Evolutionary conservation across 2,113 vertebrate genomes (phyloP), one percentile per base, ranked within the genome.

Genomic region (Conger conger): DNA sequence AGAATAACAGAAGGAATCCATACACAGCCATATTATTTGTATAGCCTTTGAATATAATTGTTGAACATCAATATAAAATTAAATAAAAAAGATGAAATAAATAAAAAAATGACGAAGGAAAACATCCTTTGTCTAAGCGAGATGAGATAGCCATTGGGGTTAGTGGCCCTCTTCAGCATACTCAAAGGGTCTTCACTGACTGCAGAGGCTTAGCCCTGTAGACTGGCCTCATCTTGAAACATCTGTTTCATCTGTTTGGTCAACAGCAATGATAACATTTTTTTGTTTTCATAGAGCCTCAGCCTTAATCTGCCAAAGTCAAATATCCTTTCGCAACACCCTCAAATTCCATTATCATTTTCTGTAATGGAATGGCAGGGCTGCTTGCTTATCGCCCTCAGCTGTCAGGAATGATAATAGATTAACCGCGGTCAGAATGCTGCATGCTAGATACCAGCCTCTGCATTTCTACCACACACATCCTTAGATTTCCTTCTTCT

Each of bases 401-500:
- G 84, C 83, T 86, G 86, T 83, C 86, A 84, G 77, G 86, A 80
- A 76, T 84, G 86, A 84, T 86, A 86, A 86, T 86, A 79, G 86
- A 83, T 80, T 84, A 82, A 86, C 86, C 77, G 83, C 86, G 38
- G 86, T 73, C 86, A 38, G 57, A 81, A 80, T 80, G 63, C 78
- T 78, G 83, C 63, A 38, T 76, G 78, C 60, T 81, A 82, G 54
- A 42, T 45, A 80, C 38, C 37, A 35, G 77, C 9, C 33, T 16
- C 50, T 85, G 53, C 42, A 53, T 57, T 63, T 50, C 16, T 60
- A n/a, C 86, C 23, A 53, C 27, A 57, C 30, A 53, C 80, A 9
- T 82, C 30, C 15, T 30, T 33, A 57, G 30, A 17, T 30, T 30
- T 54, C 3, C 1, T 33, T 73, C 68, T 30, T 73, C 0, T 27